Base-by-base conservation (phyloP, 2,797 vertebrate genomes). In the Gila robusta region DNA sequence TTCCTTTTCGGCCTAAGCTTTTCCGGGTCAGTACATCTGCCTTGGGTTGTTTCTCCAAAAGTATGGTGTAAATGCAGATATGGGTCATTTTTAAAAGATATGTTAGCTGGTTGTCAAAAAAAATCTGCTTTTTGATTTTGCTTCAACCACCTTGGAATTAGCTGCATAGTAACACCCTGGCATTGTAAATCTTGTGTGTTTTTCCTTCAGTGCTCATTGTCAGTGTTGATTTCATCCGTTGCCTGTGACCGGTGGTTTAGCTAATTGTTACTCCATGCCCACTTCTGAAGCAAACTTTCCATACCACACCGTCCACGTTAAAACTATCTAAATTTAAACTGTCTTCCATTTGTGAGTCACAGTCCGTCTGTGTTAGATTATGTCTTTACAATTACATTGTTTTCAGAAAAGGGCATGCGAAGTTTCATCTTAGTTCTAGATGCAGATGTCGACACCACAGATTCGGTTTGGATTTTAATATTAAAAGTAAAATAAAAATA, bases 351-450 rank as follows among this genome's bases (percentile, higher is more conserved):
- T 72, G 39, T 87, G 81, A 86, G 80, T 90, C 89, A 88, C 47
- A 6, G 23, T 37, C 70, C 49, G 28, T 81, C 89, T 90, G 83
- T 66, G 66, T 86, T 86, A n/a, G 23, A 87, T 89, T 89, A 88
- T 67, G 59, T 85, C 67, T 82, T 90, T 74, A 78, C 87, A 87
- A 71, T 79, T 86, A 81, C 56, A 82, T 70, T 90, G 47, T 83
- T 85, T 90, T 85, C 16, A 62, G 56, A 71, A 82, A 74, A 39
- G 69, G 26, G 23, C 73, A 37, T 72, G 39, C 44, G 52, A 19
- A 67, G 69, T 52, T 72, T 19, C 11, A 41, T 35, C 62, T 21
- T 8, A 39, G 23, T 49, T 87, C 35, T 71, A 76, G 73, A 52
- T 85, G 32, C 59, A 49, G 37, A 54, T 83, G 52, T 74, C 14